Conservation (phyloP, 2,113 vertebrate genomes). For the Benitochromis conjunctus region DNA sequence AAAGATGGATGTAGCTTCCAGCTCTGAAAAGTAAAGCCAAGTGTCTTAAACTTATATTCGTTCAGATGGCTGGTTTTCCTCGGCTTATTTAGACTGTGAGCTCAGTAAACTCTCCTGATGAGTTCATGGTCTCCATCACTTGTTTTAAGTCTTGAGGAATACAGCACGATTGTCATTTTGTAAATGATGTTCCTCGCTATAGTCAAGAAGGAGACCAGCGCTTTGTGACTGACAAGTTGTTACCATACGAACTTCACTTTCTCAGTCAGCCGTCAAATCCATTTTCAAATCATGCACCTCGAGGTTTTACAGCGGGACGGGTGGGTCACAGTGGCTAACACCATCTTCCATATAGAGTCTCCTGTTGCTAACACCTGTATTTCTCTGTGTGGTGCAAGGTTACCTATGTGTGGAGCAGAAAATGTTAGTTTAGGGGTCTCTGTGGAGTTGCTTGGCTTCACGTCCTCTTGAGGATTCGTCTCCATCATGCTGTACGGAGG, state of each 20-base stretch:
- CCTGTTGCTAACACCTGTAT: not conserved
- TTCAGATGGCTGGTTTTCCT: not conserved
- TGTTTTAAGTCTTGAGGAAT: not conserved
- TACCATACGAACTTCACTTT: not conserved
- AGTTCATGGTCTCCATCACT: not conserved
- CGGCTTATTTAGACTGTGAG: not conserved
- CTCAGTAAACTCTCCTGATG: not conserved
- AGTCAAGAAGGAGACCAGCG: not conserved
- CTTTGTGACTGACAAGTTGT: not conserved
- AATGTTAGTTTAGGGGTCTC: constrained; percentile 77
- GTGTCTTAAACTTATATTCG: not conserved
- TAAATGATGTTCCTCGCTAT: not conserved
- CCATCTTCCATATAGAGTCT: not conserved
- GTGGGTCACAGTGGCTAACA: not conserved
- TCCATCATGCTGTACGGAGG: constrained; percentile 84
- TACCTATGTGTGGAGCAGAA: constrained; percentile 81
- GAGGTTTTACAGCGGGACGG: not conserved
- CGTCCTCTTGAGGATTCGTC: constrained; percentile 74
- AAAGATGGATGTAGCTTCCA: not conserved
- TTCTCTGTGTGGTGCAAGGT: not conserved
- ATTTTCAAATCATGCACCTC: not conserved
- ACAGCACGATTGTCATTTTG: not conserved
- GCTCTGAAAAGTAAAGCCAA: not conserved
- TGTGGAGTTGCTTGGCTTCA: constrained; percentile 75
- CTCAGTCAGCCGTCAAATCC: not conserved